Base-by-base conservation (phyloP, 1,140 invertebrate species). In the Camponotus pennsylvanicus region DNA sequence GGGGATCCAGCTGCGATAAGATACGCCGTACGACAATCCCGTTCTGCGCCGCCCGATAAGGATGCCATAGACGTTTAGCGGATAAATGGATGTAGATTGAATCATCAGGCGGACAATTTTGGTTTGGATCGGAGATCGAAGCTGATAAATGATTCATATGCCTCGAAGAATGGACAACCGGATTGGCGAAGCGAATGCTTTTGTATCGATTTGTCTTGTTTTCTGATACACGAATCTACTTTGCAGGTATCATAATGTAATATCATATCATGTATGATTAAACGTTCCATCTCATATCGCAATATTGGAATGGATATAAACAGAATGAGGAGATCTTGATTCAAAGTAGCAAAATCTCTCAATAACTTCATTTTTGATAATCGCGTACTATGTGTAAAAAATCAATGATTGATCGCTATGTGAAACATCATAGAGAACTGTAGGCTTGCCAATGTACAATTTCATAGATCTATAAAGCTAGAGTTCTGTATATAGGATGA, bases 61-160 rank as follows among this genome's bases (percentile, higher is more conserved):
- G 69, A 55, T 40, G 45, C 18, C n/a, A 49, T 18, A 55, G 57
- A 85, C 21, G 76, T 70, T 86, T 70, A 71, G 66, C 75, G 45
- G 37, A 0, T 40, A 59, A 52, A 45, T 57, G 87, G 40, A 83
- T 89, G 85, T 86, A 86, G 66, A 66, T 78, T 84, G 88, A 89
- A 89, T 89, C 73, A 84, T 83, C 71, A 70, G 64, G 55, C 88
- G 67, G 70, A 73, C 77, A 75, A 78, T 66, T 69, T 85, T 18
- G 55, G 69, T 37, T 61, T 55, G 34, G 61, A 89, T 89, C 85
- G 67, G 76, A 88, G 85, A 78, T 83, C 45, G 37, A 27, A 27
- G 8, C 37, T 79, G 37, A 89, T 89, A 86, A 70, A 78, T 85
- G 85, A 77, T 85, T 78, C 75, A 85, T 78, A 37, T 59, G 71